Evolutionary conservation across 2,888 invertebrate species (phyloP), one percentile per base, ranked within the genome.

Genomic region (Operophtera brumata): DNA sequence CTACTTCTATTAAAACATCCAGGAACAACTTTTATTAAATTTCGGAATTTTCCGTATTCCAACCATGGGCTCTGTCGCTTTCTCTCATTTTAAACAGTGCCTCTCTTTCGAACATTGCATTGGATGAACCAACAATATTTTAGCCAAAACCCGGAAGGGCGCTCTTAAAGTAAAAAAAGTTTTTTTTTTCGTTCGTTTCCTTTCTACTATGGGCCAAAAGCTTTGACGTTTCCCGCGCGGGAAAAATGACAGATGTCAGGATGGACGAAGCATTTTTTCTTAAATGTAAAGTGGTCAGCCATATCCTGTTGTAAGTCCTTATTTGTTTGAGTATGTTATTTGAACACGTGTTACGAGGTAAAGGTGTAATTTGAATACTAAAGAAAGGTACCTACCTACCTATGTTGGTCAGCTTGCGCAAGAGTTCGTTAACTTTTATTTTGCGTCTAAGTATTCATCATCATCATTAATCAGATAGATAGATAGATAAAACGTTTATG

Each of bases 221-320:
- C 55, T 58, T 58, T 61, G 61, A 57, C 59, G 53, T 45, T 59
- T 44, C 41, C 45, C 66, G 66, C 68, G 75, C 77, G 77, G 75
- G 73, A 73, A 79, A 82, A 73, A 71, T 82, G 83, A 83, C 84
- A 83, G 78, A 77, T 84, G 82, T 76, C 78, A 72, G 54, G 57
- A 54, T 59, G 66, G 64, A 70, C 72, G 69, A 70, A 71, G 69
- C 71, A 37, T 41, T 61, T 65, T 66, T 64, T 66, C 67, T 67
- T 69, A 59, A 55, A 49, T 36, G 66, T 56, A 62, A 64, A 62
- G 73, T 61, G 72, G 75, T 72, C 74, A 75, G 66, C 64, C 64
- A 68, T 71, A 65, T 76, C 75, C 76, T 75, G 75, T 73, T 72
- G 73, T 72, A 68, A 62, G 30, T 7, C 2, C 28, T 57, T 57